Base-by-base conservation (phyloP, 1,140 invertebrate genomes). In the Apis mellifera region DNA sequence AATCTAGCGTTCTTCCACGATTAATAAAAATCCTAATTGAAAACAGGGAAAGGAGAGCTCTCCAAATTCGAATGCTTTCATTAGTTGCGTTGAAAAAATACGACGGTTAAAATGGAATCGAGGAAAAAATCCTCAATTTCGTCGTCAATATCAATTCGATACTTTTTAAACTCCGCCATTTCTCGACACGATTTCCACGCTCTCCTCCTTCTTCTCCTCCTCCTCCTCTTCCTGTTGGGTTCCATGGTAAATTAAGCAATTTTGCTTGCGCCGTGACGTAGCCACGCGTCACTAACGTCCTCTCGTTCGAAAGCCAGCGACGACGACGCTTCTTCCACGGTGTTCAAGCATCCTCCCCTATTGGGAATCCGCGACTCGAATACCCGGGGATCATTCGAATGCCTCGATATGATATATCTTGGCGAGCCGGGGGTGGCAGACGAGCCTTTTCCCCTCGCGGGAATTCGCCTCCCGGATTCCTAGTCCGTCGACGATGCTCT, bases 171-270 rank as follows among this genome's bases (percentile, higher is more conserved):
- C 21, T 57, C 3, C 79, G 64, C 64, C 42, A 64, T 59, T 26
- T n/a, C n/a, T n/a, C n/a, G n/a, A n/a, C 65, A 55, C 64, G 17
- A 77, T 42, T 78, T 52, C 70, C 32, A 7, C 13, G 32, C n/a
- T 65, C 32, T 79, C 21, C 65, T 68, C 42, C 32, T 66, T 5
- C 32, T 42, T 5, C 42, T 19, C 64, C 9, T 57, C 12, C 9
- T 26, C 2, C 57, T 26, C 79, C 73, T 42, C n/a, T n/a, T n/a
- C n/a, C n/a, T n/a, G 32, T 32, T 32, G 2, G 87, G 59, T 80
- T 89, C 84, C 84, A 90, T 88, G 89, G 84, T 89, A 89, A 90
- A 88, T 90, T 89, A 87, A 90, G 87, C 89, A 90, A 90, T 90
- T 88, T 89, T 74, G 78, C 52, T 70, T 52, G 85, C 84, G 69